A percentile compares a stretch with the other conserved stretches of the same genome.
These are phyloP conservation scores for Conomelus anceps DNA, from an alignment of 2,888 invertebrate species.

Conservation along the genomic window DNA sequence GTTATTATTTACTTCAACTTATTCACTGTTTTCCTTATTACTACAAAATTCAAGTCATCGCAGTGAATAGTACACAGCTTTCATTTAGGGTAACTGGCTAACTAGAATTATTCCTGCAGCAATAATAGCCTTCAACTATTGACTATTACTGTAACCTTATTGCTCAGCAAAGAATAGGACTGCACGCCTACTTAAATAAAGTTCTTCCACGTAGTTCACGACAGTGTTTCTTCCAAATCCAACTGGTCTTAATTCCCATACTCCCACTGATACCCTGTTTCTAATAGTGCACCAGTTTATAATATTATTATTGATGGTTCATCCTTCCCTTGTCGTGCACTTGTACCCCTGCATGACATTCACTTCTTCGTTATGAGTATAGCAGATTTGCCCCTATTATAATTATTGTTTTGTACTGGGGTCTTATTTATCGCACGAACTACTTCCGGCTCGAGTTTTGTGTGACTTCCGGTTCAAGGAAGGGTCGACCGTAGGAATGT, in stretches of 20 bases:
- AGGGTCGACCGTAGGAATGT: not conserved
- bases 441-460: not conserved
- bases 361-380: not conserved
- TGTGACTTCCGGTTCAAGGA: not conserved
- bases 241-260: not conserved
- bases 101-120: no score
- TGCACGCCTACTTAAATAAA: no score
- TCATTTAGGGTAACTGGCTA: no score
- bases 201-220: no score
- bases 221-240: not conserved
- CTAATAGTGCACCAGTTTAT: not conserved
- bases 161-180: no score
- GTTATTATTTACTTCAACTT: no score
- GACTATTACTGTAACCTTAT: no score
- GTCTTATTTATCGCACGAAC: not conserved
- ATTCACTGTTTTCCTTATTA: no score
- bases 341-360: not conserved
- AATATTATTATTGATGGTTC: not conserved
- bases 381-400: not conserved
- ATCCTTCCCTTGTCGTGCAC: not conserved
- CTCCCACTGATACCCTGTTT: not conserved
- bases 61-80: no score
- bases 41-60: no score
- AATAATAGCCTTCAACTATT: no score
- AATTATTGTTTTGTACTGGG: not conserved